These are phyloP conservation scores for Abscondita cerata DNA, from an alignment of 2,888 invertebrate genomes.

Conservation along the genomic window DNA sequence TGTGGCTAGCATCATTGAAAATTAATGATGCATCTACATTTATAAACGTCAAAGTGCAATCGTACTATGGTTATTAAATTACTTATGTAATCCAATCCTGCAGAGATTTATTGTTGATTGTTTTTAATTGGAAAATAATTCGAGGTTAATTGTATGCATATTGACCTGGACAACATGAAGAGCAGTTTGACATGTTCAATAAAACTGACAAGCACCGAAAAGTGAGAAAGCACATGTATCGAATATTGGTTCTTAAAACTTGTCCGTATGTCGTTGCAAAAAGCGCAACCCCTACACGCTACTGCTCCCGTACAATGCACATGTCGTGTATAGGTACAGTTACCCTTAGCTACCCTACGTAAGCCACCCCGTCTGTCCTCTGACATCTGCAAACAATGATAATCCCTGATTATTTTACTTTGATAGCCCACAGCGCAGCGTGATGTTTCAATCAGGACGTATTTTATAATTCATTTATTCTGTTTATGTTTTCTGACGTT, in stretches of 20 bases:
- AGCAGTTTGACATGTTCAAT: conserved; percentile 33
- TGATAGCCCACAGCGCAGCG: conserved; percentile 54
- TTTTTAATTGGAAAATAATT: too few species aligned
- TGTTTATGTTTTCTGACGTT: conserved; percentile 33
- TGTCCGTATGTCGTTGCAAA: conserved; percentile 57
- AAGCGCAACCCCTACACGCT: conserved; percentile 48
- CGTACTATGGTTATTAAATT: too few species aligned
- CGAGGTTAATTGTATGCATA: too few species aligned
- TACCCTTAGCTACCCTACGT: conserved; percentile 30
- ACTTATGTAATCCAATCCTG: too few species aligned
- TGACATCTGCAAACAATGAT: conserved; percentile 60
- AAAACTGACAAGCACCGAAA: conserved; percentile 34
- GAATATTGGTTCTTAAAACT: conserved; percentile 45
- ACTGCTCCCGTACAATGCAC: conserved; percentile 36
- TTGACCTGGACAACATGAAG: too few species aligned
- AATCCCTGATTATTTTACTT: conserved; percentile 58
- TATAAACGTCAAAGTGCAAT: too few species aligned
- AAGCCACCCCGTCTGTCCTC: conserved; percentile 41
- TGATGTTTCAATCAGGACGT: conserved; percentile 54
- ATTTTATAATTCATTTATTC: conserved; percentile 51
- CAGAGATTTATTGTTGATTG: too few species aligned
- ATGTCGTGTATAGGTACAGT: conserved; percentile 39
- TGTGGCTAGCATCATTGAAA: too few species aligned
- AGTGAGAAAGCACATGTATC: conserved; percentile 16
- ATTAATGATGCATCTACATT: too few species aligned